A percentile compares a stretch with the other conserved stretches of the same genome.
Conservation (phyloP, 2,113 vertebrate genomes). For the Setophaga coronata region DNA sequence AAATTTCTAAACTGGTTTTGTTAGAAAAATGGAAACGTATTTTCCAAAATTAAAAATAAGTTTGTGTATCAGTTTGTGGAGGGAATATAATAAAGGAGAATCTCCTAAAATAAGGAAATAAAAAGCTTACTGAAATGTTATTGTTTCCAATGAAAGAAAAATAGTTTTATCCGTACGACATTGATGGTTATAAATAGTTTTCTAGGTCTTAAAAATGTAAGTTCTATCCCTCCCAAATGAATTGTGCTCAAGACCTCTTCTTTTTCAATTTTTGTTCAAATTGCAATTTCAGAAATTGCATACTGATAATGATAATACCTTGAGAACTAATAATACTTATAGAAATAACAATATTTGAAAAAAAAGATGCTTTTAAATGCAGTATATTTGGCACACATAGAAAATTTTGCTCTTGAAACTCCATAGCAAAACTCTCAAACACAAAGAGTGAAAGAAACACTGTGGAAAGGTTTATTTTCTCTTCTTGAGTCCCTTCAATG, state of each 20-base stretch:
- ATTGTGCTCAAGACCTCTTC: background rate
- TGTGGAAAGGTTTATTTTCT: background rate
- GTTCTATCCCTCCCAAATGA: background rate
- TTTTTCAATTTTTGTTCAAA: background rate
- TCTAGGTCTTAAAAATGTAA: background rate
- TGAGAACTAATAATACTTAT: background rate
- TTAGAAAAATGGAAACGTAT: background rate
- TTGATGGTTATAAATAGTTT: background rate
- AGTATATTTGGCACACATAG: background rate
- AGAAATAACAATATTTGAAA: background rate
- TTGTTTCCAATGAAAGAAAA: background rate
- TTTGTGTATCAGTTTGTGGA: background rate
- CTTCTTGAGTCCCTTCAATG: background rate
- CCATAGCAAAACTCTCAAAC: background rate
- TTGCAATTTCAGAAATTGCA: background rate
- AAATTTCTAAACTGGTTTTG: background rate
- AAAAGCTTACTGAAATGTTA: background rate
- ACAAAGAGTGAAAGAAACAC: background rate
- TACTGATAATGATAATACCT: background rate
- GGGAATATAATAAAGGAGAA: background rate
- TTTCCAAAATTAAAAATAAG: background rate
- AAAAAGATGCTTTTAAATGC: background rate
- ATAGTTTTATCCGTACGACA: background rate
- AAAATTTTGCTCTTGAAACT: background rate
- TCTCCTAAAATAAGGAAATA: background rate